These are phyloP conservation scores for Virgularia gustaviana DNA, from an alignment of 92 coral and sea anemone genomes.

Conservation along the genomic window DNA sequence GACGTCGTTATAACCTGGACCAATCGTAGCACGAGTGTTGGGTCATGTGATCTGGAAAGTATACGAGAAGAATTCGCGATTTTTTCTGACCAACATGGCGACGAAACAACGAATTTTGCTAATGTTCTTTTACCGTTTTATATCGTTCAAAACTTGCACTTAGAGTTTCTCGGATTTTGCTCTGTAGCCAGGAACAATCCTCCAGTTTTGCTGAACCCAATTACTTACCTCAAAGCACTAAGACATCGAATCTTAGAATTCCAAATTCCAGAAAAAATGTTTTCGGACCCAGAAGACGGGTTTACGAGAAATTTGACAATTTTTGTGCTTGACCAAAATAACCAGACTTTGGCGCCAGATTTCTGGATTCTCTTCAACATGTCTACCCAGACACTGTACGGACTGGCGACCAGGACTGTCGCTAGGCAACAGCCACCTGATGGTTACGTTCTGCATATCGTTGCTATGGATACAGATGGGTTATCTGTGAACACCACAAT, in stretches of 20 bases:
- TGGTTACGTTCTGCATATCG: slow-evolving; percentile 34
- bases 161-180: slow-evolving; percentile 29
- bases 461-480: slow-evolving; percentile 45
- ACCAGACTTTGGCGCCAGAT: slow-evolving; percentile 6
- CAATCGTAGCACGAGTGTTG: slow-evolving; percentile 17
- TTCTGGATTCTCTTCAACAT: slow-evolving; percentile 35
- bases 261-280: slow-evolving; percentile 28
- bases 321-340: background rate
- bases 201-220: slow-evolving; percentile 5
- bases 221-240: slow-evolving; percentile 18
- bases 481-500: slow-evolving; percentile 23
- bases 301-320: slow-evolving; percentile 38
- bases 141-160: slow-evolving; percentile 5
- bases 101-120: slow-evolving; percentile 14
- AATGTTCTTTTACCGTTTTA: slow-evolving; percentile 28
- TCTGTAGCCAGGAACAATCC: slow-evolving; percentile 10
- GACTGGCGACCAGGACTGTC: slow-evolving; percentile 19
- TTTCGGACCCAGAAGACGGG: slow-evolving; percentile 39
- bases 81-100: slow-evolving; percentile 9
- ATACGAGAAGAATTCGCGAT: slow-evolving; percentile 2
- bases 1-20: slow-evolving; percentile 40
- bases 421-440: slow-evolving; percentile 32
- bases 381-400: slow-evolving; percentile 22
- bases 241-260: slow-evolving; percentile 27
- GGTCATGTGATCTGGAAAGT: slow-evolving; percentile 25